Evolutionary conservation across 2,888 invertebrate species (phyloP).

Genomic region (Nesidiocoris tenuis): DNA sequence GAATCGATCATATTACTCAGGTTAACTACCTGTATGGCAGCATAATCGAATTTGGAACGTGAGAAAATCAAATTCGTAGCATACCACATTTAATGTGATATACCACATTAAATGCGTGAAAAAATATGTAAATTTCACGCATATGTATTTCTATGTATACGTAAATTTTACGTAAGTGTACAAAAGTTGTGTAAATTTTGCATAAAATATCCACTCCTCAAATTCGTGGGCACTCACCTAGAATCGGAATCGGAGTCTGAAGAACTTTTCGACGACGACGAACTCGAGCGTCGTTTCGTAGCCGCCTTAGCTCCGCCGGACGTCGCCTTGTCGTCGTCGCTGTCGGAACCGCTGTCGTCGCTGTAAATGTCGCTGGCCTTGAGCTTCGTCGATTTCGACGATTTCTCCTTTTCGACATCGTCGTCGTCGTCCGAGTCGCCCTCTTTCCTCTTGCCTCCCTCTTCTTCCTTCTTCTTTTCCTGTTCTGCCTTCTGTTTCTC

Average conservation of each 20-base stretch:
- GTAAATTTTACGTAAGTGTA: no score
- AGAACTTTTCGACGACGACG: conserved; percentile 43
- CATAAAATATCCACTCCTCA: no score
- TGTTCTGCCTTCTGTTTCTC: conserved; percentile 56
- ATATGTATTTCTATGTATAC: no score
- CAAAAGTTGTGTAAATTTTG: no score
- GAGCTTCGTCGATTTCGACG: conserved; percentile 60
- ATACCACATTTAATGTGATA: no score
- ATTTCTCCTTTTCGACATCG: conserved; percentile 44
- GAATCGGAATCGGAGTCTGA: conserved; percentile 52
- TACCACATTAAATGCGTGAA: no score
- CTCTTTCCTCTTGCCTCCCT: conserved; percentile 55
- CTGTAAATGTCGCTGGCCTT: conserved; percentile 79
- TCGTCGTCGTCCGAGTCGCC: conserved; percentile 51
- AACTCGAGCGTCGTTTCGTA: conserved; percentile 21
- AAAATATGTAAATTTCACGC: no score
- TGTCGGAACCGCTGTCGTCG: conserved; percentile 54
- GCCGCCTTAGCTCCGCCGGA: conserved; percentile 28
- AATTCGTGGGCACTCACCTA: conserved; percentile 40
- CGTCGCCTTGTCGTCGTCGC: conserved; percentile 50
- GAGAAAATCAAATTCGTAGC: no score
- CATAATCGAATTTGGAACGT: no score
- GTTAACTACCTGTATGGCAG: no score
- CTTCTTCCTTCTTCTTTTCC: conserved; percentile 56
- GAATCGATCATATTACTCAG: no score